phyloP scores from a whole-genome alignment of 2,797 vertebrate genomes.

The Setipinna tenuifilis region DNA sequence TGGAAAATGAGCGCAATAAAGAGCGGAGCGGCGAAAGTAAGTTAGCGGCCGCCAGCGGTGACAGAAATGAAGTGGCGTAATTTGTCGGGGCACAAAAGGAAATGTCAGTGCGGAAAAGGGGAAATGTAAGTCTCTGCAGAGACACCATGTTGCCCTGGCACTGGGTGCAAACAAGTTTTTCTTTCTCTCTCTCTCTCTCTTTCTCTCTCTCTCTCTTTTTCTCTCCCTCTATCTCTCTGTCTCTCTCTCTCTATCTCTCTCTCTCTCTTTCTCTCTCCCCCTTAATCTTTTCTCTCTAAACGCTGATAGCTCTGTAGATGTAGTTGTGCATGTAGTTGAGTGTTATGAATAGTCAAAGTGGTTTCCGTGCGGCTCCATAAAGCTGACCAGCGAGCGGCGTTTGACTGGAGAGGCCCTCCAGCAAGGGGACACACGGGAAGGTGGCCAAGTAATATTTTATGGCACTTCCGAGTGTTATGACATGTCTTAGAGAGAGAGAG shows the following conservation, averaged over 20 bases:
- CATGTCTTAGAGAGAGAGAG: neutral
- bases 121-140: neutral
- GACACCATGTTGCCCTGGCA: neutral
- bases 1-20: neutral
- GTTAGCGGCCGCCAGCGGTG: neutral
- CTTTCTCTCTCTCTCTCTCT: too few species aligned
- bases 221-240: too few species aligned
- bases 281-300: too few species aligned
- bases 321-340: too few species aligned
- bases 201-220: too few species aligned
- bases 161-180: neutral
- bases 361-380: too few species aligned
- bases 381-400: neutral
- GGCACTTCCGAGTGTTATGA: conserved; percentile 10
- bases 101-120: too few species aligned
- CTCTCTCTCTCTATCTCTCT: too few species aligned
- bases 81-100: neutral
- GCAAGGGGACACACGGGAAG: neutral
- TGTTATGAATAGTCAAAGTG: too few species aligned
- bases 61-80: neutral
- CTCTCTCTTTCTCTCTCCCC: too few species aligned
- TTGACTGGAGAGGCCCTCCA: neutral
- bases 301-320: too few species aligned
- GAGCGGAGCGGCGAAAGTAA: neutral
- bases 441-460: neutral